These are phyloP conservation scores for Calliopum simillimum DNA, from an alignment of 2,888 invertebrate genomes.

Conservation along the genomic window DNA sequence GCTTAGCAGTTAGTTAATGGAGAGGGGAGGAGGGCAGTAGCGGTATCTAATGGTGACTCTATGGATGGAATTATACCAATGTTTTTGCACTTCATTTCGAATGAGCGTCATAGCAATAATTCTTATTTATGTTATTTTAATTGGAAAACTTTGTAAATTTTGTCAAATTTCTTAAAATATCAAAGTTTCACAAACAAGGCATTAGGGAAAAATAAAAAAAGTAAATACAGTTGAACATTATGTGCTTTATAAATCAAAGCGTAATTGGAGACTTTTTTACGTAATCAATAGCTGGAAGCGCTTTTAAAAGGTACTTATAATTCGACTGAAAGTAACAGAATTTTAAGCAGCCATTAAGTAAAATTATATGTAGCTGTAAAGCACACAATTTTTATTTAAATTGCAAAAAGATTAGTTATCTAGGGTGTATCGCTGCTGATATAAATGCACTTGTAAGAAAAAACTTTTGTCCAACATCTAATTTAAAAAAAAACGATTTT, in stretches of 20 bases:
- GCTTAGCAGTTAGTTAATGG: not conserved
- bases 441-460: no score
- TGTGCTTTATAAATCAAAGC: not conserved
- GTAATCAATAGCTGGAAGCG: no score
- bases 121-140: slow-evolving; percentile 16
- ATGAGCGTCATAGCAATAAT: slow-evolving; percentile 10
- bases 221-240: not conserved
- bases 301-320: no score
- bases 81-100: slow-evolving; percentile 11
- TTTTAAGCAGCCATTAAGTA: no score
- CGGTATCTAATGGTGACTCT: not conserved
- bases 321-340: no score
- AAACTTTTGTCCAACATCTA: no score
- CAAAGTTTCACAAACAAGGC: slow-evolving; percentile 11
- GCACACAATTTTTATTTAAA: no score
- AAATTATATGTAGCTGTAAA: no score
- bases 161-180: not conserved
- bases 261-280: no score
- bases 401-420: no score
- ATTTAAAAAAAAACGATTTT: no score
- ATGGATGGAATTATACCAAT: slow-evolving; percentile 8
- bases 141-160: slow-evolving; percentile 10
- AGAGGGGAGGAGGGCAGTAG: not conserved
- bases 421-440: no score
- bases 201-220: not conserved